Evolutionary conservation across 2,888 invertebrate species (phyloP).

Genomic region (Alsophila aescularia): DNA sequence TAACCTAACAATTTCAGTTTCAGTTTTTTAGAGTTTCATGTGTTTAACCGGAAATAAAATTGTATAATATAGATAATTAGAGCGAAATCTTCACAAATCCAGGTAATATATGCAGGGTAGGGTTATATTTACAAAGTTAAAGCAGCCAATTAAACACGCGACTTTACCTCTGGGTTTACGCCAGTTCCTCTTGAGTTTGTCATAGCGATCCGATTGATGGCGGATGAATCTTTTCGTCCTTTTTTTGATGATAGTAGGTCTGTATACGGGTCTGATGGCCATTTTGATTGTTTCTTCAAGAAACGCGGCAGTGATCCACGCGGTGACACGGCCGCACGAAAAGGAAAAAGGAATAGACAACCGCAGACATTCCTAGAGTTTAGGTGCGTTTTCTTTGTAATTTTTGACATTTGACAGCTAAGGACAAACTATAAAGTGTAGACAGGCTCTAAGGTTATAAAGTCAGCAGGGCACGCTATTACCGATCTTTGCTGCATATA

Average conservation of each 20-base stretch:
- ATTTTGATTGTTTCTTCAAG: conserved; percentile 84
- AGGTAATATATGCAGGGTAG: background rate
- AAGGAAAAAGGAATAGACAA: conserved; percentile 81
- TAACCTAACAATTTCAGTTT: conserved; percentile 14
- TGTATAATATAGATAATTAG: background rate
- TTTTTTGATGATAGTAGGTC: conserved; percentile 97
- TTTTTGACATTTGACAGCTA: conserved; percentile 10
- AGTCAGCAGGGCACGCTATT: background rate
- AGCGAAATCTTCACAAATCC: background rate
- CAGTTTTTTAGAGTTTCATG: background rate
- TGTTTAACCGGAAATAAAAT: background rate
- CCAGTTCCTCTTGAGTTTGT: conserved; percentile 98
- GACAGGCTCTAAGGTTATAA: background rate
- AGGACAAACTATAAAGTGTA: conserved; percentile 36
- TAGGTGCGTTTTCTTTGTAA: conserved; percentile 55
- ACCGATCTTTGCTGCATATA: too few relatives aligned
- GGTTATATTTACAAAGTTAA: conserved; percentile 41
- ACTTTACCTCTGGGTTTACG: conserved; percentile 96
- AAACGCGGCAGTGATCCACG: conserved; percentile 80
- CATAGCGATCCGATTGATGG: conserved; percentile 99
- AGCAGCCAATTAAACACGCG: conserved; percentile 62
- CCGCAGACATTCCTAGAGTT: conserved; percentile 64
- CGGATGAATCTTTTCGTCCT: conserved; percentile 99
- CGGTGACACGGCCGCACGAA: conserved; percentile 83
- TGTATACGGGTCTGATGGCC: conserved; percentile 95